Percentiles rank a stretch among this genome's conserved stretches.
These are phyloP conservation scores for Anas georgica DNA, from an alignment of 2,797 vertebrate genomes.

Conservation along the genomic window DNA sequence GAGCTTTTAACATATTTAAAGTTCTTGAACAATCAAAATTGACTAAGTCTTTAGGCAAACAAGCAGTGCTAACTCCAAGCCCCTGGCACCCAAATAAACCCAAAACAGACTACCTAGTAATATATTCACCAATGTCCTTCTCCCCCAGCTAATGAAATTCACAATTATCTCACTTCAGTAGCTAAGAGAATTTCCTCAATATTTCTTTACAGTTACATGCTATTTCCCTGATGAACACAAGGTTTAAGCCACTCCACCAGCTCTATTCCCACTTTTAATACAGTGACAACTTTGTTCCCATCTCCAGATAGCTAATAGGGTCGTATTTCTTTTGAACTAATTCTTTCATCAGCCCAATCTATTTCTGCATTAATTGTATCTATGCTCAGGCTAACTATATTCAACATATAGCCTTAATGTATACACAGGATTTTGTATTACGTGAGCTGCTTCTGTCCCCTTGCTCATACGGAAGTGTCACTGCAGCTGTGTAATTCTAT, in stretches of 20 bases:
- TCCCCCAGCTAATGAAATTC: neutral
- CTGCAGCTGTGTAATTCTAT: neutral
- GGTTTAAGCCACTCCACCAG: neutral
- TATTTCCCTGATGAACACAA: neutral
- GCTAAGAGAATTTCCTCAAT: neutral
- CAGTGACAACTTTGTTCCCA: neutral
- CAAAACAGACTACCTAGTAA: neutral
- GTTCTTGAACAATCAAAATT: neutral
- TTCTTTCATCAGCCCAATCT: neutral
- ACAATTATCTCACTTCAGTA: neutral
- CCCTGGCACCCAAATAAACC: neutral
- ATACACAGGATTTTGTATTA: neutral
- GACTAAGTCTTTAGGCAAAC: neutral
- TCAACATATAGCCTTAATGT: neutral
- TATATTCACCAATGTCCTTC: neutral
- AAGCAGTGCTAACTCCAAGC: neutral
- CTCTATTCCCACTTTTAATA: neutral
- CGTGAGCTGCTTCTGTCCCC: neutral
- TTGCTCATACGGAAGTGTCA: neutral
- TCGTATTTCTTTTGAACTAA: neutral
- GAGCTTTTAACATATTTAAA: neutral
- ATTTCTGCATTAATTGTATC: neutral
- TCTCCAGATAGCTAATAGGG: neutral
- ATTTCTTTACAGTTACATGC: neutral
- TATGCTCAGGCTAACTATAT: neutral